Evolutionary conservation across 2,888 invertebrate genomes (phyloP).

Genomic region (Pterobdella sp.): DNA sequence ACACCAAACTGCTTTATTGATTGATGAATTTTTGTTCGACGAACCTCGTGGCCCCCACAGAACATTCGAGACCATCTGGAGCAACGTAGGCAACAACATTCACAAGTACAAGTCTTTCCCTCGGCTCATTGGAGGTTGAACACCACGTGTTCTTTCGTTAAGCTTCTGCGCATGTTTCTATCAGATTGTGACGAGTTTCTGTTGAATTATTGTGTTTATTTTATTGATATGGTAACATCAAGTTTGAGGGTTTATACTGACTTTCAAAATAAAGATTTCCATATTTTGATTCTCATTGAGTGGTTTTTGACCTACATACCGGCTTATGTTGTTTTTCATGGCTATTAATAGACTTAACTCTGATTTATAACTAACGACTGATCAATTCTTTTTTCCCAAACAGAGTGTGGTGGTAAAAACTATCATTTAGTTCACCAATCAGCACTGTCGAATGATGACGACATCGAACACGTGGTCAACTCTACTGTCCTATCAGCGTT

Average conservation of each 20-base stretch:
- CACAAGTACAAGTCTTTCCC: slow-evolving; percentile 79
- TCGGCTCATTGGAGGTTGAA: slow-evolving; percentile 64
- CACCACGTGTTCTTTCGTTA: neutral
- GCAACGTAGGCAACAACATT: slow-evolving; percentile 80
- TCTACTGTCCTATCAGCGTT: slow-evolving; percentile 78
- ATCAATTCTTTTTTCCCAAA: slow-evolving; percentile 21
- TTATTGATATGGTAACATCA: neutral
- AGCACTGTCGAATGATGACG: slow-evolving; percentile 56
- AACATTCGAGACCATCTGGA: slow-evolving; percentile 86
- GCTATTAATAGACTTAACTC: neutral
- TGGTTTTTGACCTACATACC: too few relatives aligned
- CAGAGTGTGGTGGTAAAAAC: slow-evolving; percentile 98
- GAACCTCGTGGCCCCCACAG: too few relatives aligned
- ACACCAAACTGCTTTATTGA: neutral
- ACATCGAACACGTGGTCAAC: slow-evolving; percentile 70
- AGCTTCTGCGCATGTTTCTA: neutral
- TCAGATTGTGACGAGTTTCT: neutral
- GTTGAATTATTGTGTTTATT: neutral
- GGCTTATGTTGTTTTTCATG: neutral
- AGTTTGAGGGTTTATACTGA: too few relatives aligned
- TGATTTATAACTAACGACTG: neutral
- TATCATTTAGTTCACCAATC: slow-evolving; percentile 91
- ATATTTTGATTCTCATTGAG: too few relatives aligned
- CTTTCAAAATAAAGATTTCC: too few relatives aligned
- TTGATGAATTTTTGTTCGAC: neutral